Base-by-base conservation (phyloP, 2,113 vertebrate genomes). In the Atrichornis clamosus region DNA sequence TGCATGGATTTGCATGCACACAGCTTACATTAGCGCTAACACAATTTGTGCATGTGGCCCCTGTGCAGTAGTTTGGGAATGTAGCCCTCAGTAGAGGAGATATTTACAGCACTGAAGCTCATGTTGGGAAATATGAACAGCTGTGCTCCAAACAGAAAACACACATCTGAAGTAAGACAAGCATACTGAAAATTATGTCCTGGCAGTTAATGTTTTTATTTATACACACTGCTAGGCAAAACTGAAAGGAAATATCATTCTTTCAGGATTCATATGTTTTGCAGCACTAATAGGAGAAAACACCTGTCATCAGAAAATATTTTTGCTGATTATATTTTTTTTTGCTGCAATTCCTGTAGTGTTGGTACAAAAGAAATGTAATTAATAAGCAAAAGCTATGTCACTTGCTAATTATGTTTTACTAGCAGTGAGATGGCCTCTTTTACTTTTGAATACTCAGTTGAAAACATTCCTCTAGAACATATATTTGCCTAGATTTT, bases 141-240 rank as follows among this genome's bases (percentile, higher is more conserved):
- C 95, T 95, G 91, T 81, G 93, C 95, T 89, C 89, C 44, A 35
- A 81, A 79, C 70, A 87, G 89, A 92, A 95, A 90, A 76, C 58
- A 30, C 80, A 70, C 74, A 80, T 80, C 93, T 88, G 55, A 92
- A 88, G 70, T 77, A 91, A 91, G 87, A 95, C 91, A 87, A 93
- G 87, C 90, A 76, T 65, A 82, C 96, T 93, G 94, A 95, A 97
- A 96, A 93, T 93, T 91, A 96, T 85, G 87, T 93, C 90, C 70
- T 95, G 96, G 94, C 95, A 92, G 89, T 97, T 96, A 97, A 93
- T 35, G 3, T 96, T 97, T 97, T 96, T 96, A 97, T 96, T 96
- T 96, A 96, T 95, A 80, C 84, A 87, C 28, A 53, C 69, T 97
- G 87, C 94, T 98, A 74, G 92, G 95, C 89, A 97, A 96, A 97